phyloP scores from a whole-genome alignment of 2,113 vertebrate species.

The Papio anubis region DNA sequence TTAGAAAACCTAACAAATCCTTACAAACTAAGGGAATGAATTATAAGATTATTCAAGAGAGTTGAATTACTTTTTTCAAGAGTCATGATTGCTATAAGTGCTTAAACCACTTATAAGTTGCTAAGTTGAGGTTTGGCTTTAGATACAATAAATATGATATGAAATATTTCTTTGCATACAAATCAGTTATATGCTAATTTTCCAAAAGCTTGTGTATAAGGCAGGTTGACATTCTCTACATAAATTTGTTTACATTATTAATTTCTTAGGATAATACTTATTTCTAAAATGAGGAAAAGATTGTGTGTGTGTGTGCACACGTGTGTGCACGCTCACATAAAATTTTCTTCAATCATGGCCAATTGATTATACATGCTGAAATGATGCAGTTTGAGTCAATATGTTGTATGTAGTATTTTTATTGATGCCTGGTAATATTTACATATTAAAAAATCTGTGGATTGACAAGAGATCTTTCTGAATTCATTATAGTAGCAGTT shows the following conservation, averaged over 20 bases:
- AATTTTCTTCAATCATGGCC: background rate
- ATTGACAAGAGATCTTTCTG: background rate
- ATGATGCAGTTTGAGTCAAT: background rate
- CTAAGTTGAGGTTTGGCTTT: background rate
- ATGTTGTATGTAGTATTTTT: background rate
- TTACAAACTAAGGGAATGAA: background rate
- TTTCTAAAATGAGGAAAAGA: background rate
- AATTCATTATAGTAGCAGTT: background rate
- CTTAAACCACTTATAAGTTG: background rate
- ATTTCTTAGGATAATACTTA: background rate
- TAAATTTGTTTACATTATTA: background rate
- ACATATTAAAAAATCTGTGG: fast-evolving
- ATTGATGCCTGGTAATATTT: background rate
- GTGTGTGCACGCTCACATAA: fast-evolving
- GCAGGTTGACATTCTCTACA: background rate
- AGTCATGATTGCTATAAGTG: background rate
- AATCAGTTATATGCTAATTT: background rate
- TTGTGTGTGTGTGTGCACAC: background rate
- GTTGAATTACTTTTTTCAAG: background rate
- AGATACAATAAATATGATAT: background rate
- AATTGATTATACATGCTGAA: background rate
- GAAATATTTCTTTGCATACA: background rate
- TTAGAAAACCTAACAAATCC: background rate
- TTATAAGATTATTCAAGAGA: background rate
- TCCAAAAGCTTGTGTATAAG: background rate